phyloP scores from a whole-genome alignment of 2,888 invertebrate species.

The Ichneumon xanthorius region DNA sequence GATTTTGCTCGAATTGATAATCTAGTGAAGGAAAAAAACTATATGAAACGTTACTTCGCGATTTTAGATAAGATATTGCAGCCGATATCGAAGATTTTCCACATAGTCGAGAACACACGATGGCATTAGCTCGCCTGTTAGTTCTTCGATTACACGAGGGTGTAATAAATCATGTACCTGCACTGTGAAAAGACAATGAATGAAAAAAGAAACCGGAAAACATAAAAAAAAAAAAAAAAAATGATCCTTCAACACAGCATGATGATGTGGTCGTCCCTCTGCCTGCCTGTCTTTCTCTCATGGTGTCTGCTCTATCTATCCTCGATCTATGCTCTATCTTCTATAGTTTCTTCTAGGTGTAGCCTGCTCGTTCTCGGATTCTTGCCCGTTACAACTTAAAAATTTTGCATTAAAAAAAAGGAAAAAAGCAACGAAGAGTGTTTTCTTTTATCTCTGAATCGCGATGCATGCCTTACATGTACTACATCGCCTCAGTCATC shows the following conservation, averaged over 20 bases:
- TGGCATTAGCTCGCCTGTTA: slow-evolving; percentile 12
- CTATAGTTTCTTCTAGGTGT: slow-evolving; percentile 75
- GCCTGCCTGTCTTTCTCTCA: slow-evolving; percentile 59
- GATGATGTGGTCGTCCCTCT: slow-evolving; percentile 71
- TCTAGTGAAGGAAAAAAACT: neutral
- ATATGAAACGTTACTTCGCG: slow-evolving; percentile 8
- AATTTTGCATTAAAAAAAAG: slow-evolving; percentile 67
- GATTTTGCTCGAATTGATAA: slow-evolving; percentile 9
- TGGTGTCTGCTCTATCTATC: slow-evolving; percentile 66
- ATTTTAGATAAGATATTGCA: slow-evolving; percentile 51
- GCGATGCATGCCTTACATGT: slow-evolving; percentile 64
- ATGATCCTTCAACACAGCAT: slow-evolving; percentile 66
- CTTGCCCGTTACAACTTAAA: slow-evolving; percentile 72
- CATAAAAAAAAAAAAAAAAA: neutral
- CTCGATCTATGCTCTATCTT: slow-evolving; percentile 50
- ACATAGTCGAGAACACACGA: slow-evolving; percentile 23
- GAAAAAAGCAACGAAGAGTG: slow-evolving; percentile 4
- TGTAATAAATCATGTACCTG: slow-evolving; percentile 30
- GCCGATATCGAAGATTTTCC: slow-evolving; percentile 28
- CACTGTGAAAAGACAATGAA: slow-evolving; percentile 14
- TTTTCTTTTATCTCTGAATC: slow-evolving; percentile 50
- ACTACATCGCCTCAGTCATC: slow-evolving; percentile 23
- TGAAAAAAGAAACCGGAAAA: slow-evolving; percentile 7
- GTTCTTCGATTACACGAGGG: slow-evolving; percentile 35
- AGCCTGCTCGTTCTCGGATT: slow-evolving; percentile 73